Conservation (phyloP, 2,797 vertebrate species). For the Chaetodon trifasciatus region DNA sequence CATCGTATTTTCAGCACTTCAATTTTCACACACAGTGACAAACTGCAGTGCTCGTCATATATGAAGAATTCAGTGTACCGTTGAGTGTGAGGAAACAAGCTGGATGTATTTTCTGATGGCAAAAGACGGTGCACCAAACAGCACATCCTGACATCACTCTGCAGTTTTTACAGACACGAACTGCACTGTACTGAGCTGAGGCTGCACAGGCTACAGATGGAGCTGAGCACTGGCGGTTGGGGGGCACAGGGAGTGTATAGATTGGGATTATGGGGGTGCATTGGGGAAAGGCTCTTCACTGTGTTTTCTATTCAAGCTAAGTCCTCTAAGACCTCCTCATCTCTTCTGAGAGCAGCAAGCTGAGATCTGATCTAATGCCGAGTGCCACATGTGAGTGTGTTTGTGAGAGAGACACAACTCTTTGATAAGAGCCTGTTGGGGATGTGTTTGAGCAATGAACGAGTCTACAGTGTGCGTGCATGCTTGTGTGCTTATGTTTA, state of each 20-base stretch:
- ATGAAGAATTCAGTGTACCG: slow-evolving; percentile 11
- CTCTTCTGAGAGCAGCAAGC: slow-evolving; percentile 80
- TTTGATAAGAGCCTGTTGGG: slow-evolving; percentile 79
- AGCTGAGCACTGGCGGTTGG: slow-evolving; percentile 46
- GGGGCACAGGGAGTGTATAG: slow-evolving; percentile 68
- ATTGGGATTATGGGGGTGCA: slow-evolving; percentile 75
- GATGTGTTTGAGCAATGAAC: slow-evolving; percentile 63
- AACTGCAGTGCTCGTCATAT: slow-evolving; percentile 4
- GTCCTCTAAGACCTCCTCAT: slow-evolving; percentile 82
- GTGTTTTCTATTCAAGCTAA: slow-evolving; percentile 80
- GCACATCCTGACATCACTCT: slow-evolving; percentile 10
- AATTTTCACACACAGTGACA: neutral
- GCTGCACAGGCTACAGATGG: slow-evolving; percentile 63
- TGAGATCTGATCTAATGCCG: slow-evolving; percentile 85
- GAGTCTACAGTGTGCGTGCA: slow-evolving; percentile 31
- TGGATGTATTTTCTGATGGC: slow-evolving; percentile 18
- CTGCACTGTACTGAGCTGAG: slow-evolving; percentile 17
- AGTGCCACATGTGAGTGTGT: slow-evolving; percentile 79
- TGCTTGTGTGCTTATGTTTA: slow-evolving; percentile 43
- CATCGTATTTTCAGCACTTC: neutral
- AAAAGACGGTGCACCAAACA: slow-evolving; percentile 6
- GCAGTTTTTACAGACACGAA: slow-evolving; percentile 10
- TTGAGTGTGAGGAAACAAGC: slow-evolving; percentile 5
- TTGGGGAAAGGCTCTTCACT: slow-evolving; percentile 75
- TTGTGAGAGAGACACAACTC: slow-evolving; percentile 66